phyloP scores from a whole-genome alignment of 2,797 vertebrate species.

The Nyctibius grandis region DNA sequence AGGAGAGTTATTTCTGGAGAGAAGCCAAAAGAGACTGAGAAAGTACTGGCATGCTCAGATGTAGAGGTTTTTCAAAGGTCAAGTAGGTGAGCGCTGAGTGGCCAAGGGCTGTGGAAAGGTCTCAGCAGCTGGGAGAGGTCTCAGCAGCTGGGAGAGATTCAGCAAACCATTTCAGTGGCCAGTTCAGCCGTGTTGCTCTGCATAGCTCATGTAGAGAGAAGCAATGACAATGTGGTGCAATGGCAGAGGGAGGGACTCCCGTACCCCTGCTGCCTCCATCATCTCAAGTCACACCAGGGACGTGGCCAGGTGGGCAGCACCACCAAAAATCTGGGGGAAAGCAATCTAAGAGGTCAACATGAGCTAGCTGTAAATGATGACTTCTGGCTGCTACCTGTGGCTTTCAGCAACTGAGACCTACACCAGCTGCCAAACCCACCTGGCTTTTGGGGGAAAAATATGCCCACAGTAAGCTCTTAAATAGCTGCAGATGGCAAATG shows the following conservation, averaged over 20 bases:
- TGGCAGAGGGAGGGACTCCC: neutral
- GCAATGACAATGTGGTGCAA: neutral
- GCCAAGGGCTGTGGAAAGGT: neutral
- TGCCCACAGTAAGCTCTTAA: neutral
- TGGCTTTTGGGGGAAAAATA: neutral
- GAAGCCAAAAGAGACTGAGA: neutral
- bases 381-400: neutral
- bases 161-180: neutral
- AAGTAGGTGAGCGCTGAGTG: neutral
- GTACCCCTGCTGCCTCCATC: neutral
- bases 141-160: neutral
- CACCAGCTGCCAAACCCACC: neutral
- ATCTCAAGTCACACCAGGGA: neutral
- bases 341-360: neutral
- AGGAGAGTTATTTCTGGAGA: neutral
- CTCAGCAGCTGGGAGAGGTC: neutral
- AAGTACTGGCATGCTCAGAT: neutral
- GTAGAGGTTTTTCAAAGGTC: neutral
- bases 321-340: neutral
- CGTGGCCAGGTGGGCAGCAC: neutral
- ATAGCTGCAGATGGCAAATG: neutral
- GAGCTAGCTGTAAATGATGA: neutral
- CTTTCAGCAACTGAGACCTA: neutral
- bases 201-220: fast-evolving
- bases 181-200: fast-evolving